A percentile compares a stretch with the other conserved stretches of the same genome.
These are phyloP conservation scores for Apogon talboti DNA, from an alignment of 2,797 vertebrate genomes.

Conservation along the genomic window DNA sequence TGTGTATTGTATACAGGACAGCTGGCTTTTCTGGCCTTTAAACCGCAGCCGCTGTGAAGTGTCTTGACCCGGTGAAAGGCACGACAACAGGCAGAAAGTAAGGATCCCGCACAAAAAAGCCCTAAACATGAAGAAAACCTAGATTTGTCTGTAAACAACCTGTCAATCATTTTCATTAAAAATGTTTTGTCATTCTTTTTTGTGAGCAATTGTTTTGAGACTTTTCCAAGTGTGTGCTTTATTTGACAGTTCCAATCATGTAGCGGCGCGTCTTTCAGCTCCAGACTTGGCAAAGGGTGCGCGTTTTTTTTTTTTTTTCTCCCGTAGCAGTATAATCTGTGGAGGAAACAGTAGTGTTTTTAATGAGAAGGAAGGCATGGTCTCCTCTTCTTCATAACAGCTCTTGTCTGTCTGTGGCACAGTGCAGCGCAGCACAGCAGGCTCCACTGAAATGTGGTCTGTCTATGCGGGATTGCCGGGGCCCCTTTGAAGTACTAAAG, in stretches of 20 bases:
- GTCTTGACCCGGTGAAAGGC: constrained; percentile 34
- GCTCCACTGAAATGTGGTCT: constrained; percentile 73
- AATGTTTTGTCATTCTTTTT: constrained; percentile 66
- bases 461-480: constrained; percentile 75
- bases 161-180: constrained; percentile 76
- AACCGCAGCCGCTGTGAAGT: constrained; percentile 30
- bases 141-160: constrained; percentile 70
- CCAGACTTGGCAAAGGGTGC: constrained; percentile 56
- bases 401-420: constrained; percentile 66
- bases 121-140: constrained; percentile 42
- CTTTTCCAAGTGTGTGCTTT: constrained; percentile 75
- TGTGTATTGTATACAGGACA: constrained; percentile 11
- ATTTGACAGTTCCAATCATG: constrained; percentile 81
- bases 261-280: constrained; percentile 57
- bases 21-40: constrained; percentile 29
- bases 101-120: constrained; percentile 36
- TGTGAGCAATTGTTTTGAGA: constrained; percentile 62
- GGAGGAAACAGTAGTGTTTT: constrained; percentile 68
- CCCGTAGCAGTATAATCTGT: constrained; percentile 65
- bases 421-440: constrained; percentile 58
- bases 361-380: constrained; percentile 75
- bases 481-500: constrained; percentile 81
- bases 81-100: constrained; percentile 21
- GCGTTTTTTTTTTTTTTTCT: constrained; percentile 48
- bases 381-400: constrained; percentile 63